phyloP scores from a whole-genome alignment of 2,113 vertebrate species.

The Fregetta grallaria region DNA sequence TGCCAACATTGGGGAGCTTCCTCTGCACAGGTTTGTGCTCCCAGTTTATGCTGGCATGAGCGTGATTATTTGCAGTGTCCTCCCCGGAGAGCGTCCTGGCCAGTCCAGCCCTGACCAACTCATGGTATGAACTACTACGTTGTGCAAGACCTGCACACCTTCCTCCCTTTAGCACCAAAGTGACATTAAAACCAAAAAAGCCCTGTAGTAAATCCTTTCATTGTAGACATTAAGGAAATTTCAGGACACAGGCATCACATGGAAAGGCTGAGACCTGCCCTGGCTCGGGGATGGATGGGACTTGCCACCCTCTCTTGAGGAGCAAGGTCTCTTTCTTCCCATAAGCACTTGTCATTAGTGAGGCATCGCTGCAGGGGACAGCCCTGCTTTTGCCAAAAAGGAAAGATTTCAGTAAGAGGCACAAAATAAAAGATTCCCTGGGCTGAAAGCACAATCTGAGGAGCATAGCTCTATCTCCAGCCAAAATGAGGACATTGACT shows the following conservation, averaged over 20 bases:
- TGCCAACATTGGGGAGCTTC: not conserved
- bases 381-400: not conserved
- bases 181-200: not conserved
- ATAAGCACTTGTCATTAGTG: not conserved
- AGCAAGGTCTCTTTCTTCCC: not conserved
- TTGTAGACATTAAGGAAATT: not conserved
- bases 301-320: not conserved
- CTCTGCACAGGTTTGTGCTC: not conserved
- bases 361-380: not conserved
- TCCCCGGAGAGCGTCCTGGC: not conserved
- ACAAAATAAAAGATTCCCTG: not conserved
- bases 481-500: not conserved
- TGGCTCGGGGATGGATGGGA: not conserved
- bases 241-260: not conserved
- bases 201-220: not conserved
- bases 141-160: not conserved
- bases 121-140: fast-evolving
- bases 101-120: not conserved
- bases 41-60: not conserved
- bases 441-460: not conserved
- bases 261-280: not conserved
- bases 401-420: not conserved
- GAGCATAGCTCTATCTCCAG: not conserved
- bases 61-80: not conserved
- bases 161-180: not conserved